Conservation (phyloP, 2,888 invertebrate species). For the Chrysotoxum bicinctum region DNA sequence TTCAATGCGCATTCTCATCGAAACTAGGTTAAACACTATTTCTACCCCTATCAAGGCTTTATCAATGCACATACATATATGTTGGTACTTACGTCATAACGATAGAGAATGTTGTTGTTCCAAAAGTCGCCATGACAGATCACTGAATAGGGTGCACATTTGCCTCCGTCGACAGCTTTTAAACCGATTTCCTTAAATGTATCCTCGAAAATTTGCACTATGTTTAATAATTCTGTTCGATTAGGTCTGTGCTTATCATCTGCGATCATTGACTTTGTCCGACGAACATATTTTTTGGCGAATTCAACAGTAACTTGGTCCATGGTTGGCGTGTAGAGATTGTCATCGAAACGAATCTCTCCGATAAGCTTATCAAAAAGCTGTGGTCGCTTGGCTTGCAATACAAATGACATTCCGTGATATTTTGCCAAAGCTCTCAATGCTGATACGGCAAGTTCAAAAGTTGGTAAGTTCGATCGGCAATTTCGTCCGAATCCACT, state of each 20-base stretch:
- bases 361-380: slow-evolving; percentile 73
- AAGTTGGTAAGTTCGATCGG: slow-evolving; percentile 79
- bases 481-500: slow-evolving; percentile 74
- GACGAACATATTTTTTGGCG: slow-evolving; percentile 76
- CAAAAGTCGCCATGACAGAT: slow-evolving; percentile 80
- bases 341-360: slow-evolving; percentile 74
- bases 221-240: slow-evolving; percentile 51
- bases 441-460: slow-evolving; percentile 79
- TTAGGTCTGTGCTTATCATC: slow-evolving; percentile 65
- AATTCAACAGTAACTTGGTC: slow-evolving; percentile 76
- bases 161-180: slow-evolving; percentile 75
- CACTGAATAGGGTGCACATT: slow-evolving; percentile 76
- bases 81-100: slow-evolving; percentile 76
- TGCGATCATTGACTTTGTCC: slow-evolving; percentile 74
- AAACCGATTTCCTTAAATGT: slow-evolving; percentile 75
- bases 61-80: background rate
- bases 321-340: slow-evolving; percentile 75
- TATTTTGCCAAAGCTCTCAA: slow-evolving; percentile 82
- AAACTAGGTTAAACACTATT: slow-evolving; percentile 59
- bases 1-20: background rate
- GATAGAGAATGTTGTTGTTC: slow-evolving; percentile 79
- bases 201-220: slow-evolving; percentile 74
- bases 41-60: slow-evolving; percentile 17
- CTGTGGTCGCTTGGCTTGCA: slow-evolving; percentile 77
- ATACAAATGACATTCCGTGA: slow-evolving; percentile 82